These are phyloP conservation scores for Oxygymnocypris stewartii DNA, from an alignment of 2,113 vertebrate genomes.

Conservation along the genomic window DNA sequence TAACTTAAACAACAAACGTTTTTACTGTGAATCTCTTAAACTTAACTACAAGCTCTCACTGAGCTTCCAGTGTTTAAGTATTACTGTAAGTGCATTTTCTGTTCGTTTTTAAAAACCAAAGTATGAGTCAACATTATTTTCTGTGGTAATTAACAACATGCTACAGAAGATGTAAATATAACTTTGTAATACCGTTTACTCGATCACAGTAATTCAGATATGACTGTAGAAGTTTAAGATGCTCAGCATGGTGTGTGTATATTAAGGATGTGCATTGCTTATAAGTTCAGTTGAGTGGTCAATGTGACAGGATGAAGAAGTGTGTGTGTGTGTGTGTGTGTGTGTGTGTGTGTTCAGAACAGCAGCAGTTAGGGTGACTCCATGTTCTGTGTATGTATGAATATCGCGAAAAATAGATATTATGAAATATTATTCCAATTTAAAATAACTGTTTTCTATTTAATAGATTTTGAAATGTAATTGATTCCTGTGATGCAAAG, in stretches of 20 bases:
- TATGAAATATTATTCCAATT: neutral
- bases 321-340: conserved; percentile 13
- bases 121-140: conserved; percentile 9
- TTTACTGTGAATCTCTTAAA: neutral
- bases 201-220: neutral
- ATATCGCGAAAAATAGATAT: neutral
- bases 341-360: conserved; percentile 3
- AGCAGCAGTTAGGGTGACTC: conserved; percentile 30
- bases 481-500: neutral
- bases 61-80: neutral
- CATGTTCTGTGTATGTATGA: neutral
- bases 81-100: neutral
- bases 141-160: neutral
- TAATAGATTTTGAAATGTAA: neutral
- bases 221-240: neutral
- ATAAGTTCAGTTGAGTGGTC: conserved; percentile 21
- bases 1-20: neutral
- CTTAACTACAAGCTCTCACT: neutral
- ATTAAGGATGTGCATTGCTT: neutral
- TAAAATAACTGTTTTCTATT: neutral
- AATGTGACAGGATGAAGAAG: conserved; percentile 5
- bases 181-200: neutral
- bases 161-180: neutral
- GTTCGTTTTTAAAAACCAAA: neutral
- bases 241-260: neutral